A percentile compares a stretch with the other conserved stretches of the same genome.
Evolutionary conservation across 2,888 invertebrate genomes (phyloP).

Genomic region (Mamestra brassicae): DNA sequence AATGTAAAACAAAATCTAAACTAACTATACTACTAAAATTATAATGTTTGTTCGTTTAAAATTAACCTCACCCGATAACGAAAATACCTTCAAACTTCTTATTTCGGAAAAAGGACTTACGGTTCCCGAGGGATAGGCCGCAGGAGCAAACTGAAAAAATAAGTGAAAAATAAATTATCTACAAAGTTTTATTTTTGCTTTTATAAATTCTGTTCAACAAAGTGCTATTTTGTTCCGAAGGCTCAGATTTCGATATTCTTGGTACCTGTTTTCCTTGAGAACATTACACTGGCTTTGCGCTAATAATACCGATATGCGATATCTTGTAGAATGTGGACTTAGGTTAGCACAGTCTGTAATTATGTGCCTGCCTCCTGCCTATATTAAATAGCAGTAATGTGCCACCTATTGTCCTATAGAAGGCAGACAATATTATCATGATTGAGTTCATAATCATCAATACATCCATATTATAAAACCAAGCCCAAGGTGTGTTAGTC

Average conservation of each 20-base stretch:
- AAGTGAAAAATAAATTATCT: neutral
- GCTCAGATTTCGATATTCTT: conserved; percentile 52
- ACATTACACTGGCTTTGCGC: conserved; percentile 45
- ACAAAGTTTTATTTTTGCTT: neutral
- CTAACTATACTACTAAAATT: too few species aligned
- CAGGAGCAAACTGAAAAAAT: neutral
- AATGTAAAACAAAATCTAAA: too few species aligned
- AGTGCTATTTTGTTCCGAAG: conserved; percentile 23
- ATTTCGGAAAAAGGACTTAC: neutral
- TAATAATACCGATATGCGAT: conserved; percentile 62
- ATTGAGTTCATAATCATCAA: neutral
- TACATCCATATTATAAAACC: too few species aligned
- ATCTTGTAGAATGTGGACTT: conserved; percentile 62
- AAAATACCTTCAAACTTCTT: neutral
- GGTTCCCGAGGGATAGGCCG: neutral
- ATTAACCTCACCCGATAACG: too few species aligned
- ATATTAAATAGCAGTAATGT: conserved; percentile 28
- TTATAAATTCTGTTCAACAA: neutral
- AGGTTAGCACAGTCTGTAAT: conserved; percentile 42
- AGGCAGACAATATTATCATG: conserved; percentile 43
- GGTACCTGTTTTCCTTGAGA: conserved; percentile 62
- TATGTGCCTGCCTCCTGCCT: conserved; percentile 22
- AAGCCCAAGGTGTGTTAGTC: too few species aligned
- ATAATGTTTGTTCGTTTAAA: too few species aligned
- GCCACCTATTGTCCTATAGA: conserved; percentile 57